These are phyloP conservation scores for Eupelmus urozonus DNA, from an alignment of 2,888 invertebrate genomes.

Conservation along the genomic window DNA sequence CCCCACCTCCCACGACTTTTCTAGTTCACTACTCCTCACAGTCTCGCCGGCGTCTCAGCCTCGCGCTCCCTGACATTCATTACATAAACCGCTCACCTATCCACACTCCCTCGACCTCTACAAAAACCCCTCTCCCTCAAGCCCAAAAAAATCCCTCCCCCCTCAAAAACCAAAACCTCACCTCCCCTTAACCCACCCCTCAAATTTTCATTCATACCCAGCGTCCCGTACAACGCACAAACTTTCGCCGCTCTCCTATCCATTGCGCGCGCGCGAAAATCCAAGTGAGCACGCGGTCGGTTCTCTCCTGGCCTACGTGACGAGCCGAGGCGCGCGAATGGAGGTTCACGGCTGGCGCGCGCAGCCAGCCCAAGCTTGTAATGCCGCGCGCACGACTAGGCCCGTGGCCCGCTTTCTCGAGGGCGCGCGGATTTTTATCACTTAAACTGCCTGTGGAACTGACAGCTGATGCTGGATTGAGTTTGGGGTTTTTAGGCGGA, in stretches of 20 bases:
- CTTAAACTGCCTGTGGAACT: constrained; percentile 7
- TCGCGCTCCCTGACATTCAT: constrained; percentile 71
- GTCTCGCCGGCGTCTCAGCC: no score
- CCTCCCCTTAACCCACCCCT: no score
- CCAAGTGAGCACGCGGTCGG: not conserved
- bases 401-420: not conserved
- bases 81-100: constrained; percentile 64
- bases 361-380: not conserved
- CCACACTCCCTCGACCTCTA: not conserved
- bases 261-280: not conserved
- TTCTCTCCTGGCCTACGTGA: constrained; percentile 72
- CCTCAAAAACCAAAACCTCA: no score
- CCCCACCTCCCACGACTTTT: no score
- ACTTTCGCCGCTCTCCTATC: no score
- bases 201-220: no score
- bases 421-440: not conserved
- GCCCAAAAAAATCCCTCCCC: no score
- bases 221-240: no score
- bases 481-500: no score
- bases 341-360: constrained; percentile 61
- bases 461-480: not conserved
- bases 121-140: no score
- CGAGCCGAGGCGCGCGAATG: constrained; percentile 70
- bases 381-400: not conserved
- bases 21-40: no score